A percentile compares a stretch with the other conserved stretches of the same genome.
phyloP scores from a whole-genome alignment of 2,797 vertebrate genomes.

The Austrolebias charrua region DNA sequence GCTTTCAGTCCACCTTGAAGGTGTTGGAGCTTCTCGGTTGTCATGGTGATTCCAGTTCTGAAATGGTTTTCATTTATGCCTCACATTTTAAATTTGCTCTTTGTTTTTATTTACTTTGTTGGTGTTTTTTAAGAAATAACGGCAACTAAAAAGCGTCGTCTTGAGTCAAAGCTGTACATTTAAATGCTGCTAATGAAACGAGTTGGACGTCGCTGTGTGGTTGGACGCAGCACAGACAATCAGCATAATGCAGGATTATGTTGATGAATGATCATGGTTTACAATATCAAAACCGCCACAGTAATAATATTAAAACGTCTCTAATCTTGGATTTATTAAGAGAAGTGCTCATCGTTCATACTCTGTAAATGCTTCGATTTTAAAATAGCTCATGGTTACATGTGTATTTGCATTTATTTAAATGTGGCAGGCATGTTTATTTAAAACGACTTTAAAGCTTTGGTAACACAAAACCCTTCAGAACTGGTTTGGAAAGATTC shows the following conservation, averaged over 20 bases:
- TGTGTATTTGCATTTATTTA: background rate
- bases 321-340: background rate
- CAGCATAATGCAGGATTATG: conserved; percentile 48
- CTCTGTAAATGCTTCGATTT: background rate
- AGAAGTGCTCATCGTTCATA: background rate
- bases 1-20: too few species aligned
- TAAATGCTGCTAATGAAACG: background rate
- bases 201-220: background rate
- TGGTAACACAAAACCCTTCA: too few species aligned
- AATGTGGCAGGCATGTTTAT: too few species aligned
- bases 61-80: too few species aligned
- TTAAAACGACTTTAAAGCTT: too few species aligned
- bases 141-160: too few species aligned
- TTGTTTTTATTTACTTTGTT: background rate
- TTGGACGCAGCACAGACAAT: background rate
- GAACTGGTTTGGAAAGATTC: too few species aligned
- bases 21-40: too few species aligned
- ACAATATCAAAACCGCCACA: conserved; percentile 1
- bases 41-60: too few species aligned
- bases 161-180: too few species aligned
- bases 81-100: too few species aligned
- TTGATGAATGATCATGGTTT: conserved; percentile 32
- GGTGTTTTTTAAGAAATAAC: background rate
- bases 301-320: background rate
- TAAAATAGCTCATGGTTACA: too few species aligned